A percentile compares a stretch with the other conserved stretches of the same genome.
Evolutionary conservation across 2,797 vertebrate genomes (phyloP).

Genomic region (Manis javanica): DNA sequence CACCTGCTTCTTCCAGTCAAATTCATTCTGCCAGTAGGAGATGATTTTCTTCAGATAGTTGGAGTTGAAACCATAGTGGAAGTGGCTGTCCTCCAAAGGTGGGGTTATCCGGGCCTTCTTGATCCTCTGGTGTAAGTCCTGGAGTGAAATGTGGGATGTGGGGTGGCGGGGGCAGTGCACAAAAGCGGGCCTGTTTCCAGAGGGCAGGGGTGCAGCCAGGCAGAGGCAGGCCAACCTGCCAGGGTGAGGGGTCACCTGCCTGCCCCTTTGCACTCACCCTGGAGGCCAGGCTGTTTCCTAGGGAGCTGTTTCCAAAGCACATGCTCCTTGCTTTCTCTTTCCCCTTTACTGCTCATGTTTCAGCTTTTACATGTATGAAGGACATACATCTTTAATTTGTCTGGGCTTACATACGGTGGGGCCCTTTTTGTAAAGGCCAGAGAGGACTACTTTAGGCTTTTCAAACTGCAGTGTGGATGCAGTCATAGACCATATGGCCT

Average conservation of each 20-base stretch:
- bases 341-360: neutral
- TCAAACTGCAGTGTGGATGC: neutral
- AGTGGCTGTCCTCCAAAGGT: conserved; percentile 85
- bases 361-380: neutral
- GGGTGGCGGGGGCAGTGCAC: neutral
- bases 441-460: neutral
- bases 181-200: neutral
- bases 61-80: conserved; percentile 87
- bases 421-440: neutral
- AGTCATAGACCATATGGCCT: neutral
- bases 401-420: neutral
- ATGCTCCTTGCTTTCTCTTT: neutral
- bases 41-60: conserved; percentile 85
- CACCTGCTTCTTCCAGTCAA: conserved; percentile 89
- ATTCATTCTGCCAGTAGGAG: conserved; percentile 88
- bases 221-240: neutral
- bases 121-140: conserved; percentile 88
- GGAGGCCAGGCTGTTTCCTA: neutral
- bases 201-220: neutral
- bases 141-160: neutral
- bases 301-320: neutral
- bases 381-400: neutral
- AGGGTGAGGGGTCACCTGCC: fast-evolving
- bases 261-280: fast-evolving
- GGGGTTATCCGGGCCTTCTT: conserved; percentile 83